Conservation (phyloP, 2,113 vertebrate genomes). For the Zapornia atra region DNA sequence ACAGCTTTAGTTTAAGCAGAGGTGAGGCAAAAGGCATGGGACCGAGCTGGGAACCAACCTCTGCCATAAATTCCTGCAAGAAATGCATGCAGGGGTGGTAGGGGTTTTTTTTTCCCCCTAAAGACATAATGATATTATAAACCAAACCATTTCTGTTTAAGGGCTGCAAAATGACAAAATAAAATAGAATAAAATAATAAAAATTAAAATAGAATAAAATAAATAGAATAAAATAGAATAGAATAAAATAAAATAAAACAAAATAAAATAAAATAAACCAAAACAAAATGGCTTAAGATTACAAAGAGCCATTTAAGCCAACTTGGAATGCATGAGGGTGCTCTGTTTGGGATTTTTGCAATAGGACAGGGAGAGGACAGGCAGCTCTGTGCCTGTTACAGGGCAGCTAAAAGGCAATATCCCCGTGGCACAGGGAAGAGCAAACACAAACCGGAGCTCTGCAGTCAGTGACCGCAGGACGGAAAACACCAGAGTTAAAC, state of each 20-base stretch:
- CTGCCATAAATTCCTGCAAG: neutral
- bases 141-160: neutral
- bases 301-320: neutral
- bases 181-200: neutral
- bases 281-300: neutral
- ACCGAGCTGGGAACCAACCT: neutral
- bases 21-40: neutral
- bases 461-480: neutral
- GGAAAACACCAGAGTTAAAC: neutral
- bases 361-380: neutral
- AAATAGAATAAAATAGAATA: too few species aligned
- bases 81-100: neutral
- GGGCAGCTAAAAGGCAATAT: neutral
- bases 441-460: neutral
- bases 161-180: neutral
- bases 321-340: neutral
- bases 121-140: neutral
- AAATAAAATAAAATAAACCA: too few species aligned
- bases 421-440: neutral
- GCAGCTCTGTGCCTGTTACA: neutral
- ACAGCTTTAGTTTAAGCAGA: neutral
- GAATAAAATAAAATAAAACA: neutral
- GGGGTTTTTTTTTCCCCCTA: neutral
- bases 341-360: neutral
- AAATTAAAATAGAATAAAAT: too few species aligned